A percentile compares a stretch with the other conserved stretches of the same genome.
phyloP scores from a whole-genome alignment of 2,113 vertebrate species.

The Cyprinodon brontotheroides region DNA sequence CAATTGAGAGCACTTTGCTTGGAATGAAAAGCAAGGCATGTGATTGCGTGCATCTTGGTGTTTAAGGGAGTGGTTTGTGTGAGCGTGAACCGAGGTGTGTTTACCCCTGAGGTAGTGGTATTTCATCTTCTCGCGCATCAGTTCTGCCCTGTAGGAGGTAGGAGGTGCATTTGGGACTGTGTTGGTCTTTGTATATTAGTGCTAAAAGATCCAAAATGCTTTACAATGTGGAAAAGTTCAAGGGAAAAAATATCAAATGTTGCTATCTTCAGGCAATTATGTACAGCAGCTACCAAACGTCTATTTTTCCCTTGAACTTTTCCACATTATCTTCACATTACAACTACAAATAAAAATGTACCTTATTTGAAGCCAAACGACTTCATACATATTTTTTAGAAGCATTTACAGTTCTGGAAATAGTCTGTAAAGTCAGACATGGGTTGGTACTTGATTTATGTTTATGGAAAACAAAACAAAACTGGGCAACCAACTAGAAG shows the following conservation, averaged over 20 bases:
- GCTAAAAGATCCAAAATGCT: constrained; percentile 28
- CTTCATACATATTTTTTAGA: too few species aligned
- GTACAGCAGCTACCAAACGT: background rate
- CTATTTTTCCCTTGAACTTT: background rate
- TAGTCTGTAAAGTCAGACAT: background rate
- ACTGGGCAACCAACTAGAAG: background rate
- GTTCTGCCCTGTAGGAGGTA: constrained; percentile 68
- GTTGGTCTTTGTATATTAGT: constrained; percentile 1
- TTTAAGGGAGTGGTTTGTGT: constrained; percentile 33
- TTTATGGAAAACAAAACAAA: background rate
- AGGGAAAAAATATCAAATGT: constrained; percentile 15
- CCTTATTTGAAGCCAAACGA: too few species aligned
- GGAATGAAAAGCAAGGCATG: background rate
- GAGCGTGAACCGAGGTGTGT: constrained; percentile 70
- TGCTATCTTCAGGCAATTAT: background rate
- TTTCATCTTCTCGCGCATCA: constrained; percentile 76
- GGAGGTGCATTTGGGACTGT: constrained; percentile 28
- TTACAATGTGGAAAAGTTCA: too few species aligned
- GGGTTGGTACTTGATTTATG: background rate
- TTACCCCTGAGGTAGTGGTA: constrained; percentile 75
- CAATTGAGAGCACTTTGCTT: constrained; percentile 13
- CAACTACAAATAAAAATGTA: too few species aligned
- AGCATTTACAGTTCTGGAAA: too few species aligned
- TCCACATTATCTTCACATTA: too few species aligned
- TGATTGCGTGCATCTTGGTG: constrained; percentile 2